phyloP scores from a whole-genome alignment of 2,888 invertebrate genomes.

The Andrena bicolor region DNA sequence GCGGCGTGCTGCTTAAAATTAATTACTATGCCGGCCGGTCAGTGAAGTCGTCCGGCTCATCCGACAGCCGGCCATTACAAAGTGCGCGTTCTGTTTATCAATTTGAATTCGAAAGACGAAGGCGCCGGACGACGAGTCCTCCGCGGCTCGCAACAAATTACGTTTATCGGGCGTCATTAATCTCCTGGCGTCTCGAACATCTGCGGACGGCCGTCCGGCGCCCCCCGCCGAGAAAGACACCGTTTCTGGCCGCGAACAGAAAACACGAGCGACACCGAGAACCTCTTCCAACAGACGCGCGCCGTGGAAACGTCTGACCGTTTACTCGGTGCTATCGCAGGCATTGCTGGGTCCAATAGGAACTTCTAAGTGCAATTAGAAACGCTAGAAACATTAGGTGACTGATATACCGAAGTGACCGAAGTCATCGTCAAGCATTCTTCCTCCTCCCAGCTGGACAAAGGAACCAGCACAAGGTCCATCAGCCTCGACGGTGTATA shows the following conservation, averaged over 20 bases:
- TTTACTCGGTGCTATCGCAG: neutral
- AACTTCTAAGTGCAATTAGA: no score
- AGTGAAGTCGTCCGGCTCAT: conserved; percentile 79
- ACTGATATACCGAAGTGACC: neutral
- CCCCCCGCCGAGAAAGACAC: conserved; percentile 61
- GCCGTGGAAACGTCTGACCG: conserved; percentile 29
- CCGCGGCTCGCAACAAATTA: conserved; percentile 72
- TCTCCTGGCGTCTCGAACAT: conserved; percentile 73
- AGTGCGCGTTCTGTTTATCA: conserved; percentile 78
- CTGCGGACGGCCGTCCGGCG: conserved; percentile 63
- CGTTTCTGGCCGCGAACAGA: conserved; percentile 48
- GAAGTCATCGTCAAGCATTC: neutral
- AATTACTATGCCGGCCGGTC: conserved; percentile 78
- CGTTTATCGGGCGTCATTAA: conserved; percentile 73
- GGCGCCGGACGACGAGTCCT: conserved; percentile 68
- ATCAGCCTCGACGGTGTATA: neutral
- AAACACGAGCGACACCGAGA: conserved; percentile 48
- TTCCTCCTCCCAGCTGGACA: neutral
- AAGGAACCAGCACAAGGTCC: neutral
- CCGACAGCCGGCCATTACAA: conserved; percentile 78
- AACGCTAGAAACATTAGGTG: no score
- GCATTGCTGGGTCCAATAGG: no score
- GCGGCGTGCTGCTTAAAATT: conserved; percentile 81
- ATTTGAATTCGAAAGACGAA: conserved; percentile 75
- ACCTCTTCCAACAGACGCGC: conserved; percentile 3